phyloP scores from a whole-genome alignment of 2,797 vertebrate genomes.

The Parotocinclus haroldoi region DNA sequence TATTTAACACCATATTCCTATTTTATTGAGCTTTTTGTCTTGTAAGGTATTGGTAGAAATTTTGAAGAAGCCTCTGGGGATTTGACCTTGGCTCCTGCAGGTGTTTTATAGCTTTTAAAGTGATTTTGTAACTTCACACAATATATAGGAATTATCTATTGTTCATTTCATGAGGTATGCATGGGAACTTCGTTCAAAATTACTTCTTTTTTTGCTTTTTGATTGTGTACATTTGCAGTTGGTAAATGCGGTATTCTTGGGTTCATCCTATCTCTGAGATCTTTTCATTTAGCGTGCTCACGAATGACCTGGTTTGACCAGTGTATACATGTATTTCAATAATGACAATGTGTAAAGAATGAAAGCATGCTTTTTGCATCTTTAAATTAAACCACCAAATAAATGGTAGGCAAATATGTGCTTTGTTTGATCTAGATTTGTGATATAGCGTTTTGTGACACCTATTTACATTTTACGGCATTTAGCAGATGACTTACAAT shows the following conservation, averaged over 20 bases:
- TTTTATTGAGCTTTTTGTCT: constrained; percentile 50
- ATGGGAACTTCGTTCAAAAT: constrained; percentile 35
- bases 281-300: too few species aligned
- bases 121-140: constrained; percentile 53
- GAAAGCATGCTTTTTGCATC: constrained; percentile 58
- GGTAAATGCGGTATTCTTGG: constrained; percentile 51
- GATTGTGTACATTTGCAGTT: constrained; percentile 41
- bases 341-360: constrained; percentile 65
- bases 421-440: not conserved
- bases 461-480: too few species aligned
- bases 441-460: too few species aligned
- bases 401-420: constrained; percentile 47
- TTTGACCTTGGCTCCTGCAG: constrained; percentile 42
- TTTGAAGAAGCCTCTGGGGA: constrained; percentile 40
- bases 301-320: constrained; percentile 62
- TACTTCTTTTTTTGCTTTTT: constrained; percentile 47
- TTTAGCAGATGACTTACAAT: too few species aligned
- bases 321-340: constrained; percentile 62
- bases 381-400: constrained; percentile 70
- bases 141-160: constrained; percentile 35
- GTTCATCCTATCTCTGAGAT: constrained; percentile 12
- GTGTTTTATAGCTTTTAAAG: constrained; percentile 39
- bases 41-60: constrained; percentile 39
- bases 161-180: constrained; percentile 13
- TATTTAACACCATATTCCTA: constrained; percentile 51